Evolutionary conservation across 2,113 vertebrate species (phyloP).

Genomic region (Upupa epops): DNA sequence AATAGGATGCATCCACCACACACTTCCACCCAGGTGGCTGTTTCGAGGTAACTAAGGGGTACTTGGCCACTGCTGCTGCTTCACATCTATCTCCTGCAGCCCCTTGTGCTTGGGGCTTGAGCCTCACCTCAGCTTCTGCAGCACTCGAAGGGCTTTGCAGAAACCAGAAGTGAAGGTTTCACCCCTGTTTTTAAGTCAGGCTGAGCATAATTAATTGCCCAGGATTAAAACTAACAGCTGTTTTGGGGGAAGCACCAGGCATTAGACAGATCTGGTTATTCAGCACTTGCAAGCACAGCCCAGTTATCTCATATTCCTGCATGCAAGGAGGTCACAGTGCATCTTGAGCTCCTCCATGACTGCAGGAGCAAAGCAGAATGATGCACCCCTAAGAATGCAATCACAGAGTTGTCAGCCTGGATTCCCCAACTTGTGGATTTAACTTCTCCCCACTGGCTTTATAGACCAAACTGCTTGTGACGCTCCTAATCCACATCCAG

Average conservation of each 20-base stretch:
- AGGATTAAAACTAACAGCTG: background rate
- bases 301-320: background rate
- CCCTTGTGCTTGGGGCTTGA: rapidly evolving
- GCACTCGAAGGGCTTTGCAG: rapidly evolving
- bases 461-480: background rate
- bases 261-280: background rate
- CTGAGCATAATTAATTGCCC: background rate
- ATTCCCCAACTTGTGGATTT: background rate
- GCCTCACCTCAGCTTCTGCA: background rate
- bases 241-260: background rate
- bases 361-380: background rate
- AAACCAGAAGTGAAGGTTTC: background rate
- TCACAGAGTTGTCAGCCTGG: background rate
- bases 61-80: rapidly evolving
- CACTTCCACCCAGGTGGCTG: no score
- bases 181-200: background rate
- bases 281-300: background rate
- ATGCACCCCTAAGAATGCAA: background rate
- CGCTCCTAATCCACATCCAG: rapidly evolving
- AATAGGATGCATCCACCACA: background rate
- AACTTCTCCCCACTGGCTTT: background rate
- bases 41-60: background rate
- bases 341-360: background rate
- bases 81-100: background rate
- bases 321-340: background rate